A percentile compares a stretch with the other conserved stretches of the same genome.
These are phyloP conservation scores for Xestia xanthographa DNA, from an alignment of 2,888 invertebrate species.

Conservation along the genomic window DNA sequence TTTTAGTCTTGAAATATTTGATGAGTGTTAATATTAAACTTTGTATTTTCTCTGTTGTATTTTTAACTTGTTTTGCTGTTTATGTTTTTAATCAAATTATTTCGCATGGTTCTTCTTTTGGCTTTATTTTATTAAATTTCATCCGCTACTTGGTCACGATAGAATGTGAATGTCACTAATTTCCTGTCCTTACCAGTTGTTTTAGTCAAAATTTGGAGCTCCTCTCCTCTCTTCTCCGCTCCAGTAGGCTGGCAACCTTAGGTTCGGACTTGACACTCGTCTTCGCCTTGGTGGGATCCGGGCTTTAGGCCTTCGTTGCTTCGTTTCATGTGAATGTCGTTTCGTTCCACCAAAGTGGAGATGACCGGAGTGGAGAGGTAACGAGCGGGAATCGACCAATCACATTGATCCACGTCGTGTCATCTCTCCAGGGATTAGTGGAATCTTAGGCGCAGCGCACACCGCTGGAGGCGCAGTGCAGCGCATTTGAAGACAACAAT, in stretches of 20 bases:
- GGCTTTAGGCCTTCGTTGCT: not conserved
- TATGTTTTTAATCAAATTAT: conserved; percentile 2
- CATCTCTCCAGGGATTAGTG: not conserved
- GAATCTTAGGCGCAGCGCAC: no score
- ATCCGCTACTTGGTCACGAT: conserved; percentile 3
- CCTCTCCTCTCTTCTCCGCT: not conserved
- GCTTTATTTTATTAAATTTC: not conserved
- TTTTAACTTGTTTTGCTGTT: not conserved
- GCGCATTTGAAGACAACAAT: no score
- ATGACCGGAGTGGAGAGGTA: no score
- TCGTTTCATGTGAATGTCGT: no score
- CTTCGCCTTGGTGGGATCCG: not conserved
- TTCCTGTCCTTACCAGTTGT: not conserved
- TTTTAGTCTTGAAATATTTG: not conserved
- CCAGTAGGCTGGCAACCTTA: not conserved
- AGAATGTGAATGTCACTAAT: not conserved
- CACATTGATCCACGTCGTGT: not conserved
- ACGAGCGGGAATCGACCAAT: no score
- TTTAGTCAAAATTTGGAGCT: not conserved
- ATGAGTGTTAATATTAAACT: not conserved
- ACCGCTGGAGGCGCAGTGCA: no score
- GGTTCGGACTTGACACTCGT: not conserved
- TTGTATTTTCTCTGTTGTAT: not conserved
- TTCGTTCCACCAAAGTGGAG: not conserved
- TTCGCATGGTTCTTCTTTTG: not conserved